A percentile compares a stretch with the other conserved stretches of the same genome.
These are phyloP conservation scores for Panthera leo DNA, from an alignment of 2,113 vertebrate genomes.

Conservation along the genomic window DNA sequence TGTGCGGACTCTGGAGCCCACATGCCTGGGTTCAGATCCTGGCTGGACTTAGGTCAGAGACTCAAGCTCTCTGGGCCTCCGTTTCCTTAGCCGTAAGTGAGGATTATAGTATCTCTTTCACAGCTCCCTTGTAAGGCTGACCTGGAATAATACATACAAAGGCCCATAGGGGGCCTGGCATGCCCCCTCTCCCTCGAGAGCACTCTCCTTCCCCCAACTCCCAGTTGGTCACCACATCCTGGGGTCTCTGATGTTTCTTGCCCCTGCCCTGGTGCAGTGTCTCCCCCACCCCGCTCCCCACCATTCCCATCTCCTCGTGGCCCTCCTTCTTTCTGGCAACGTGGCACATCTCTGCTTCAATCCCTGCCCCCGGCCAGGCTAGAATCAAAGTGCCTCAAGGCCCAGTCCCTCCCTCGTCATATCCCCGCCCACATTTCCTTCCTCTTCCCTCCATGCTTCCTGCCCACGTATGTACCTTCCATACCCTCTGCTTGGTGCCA, in stretches of 20 bases:
- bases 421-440: constrained; percentile 40
- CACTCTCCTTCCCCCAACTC: neutral
- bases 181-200: neutral
- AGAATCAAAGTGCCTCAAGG: neutral
- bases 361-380: neutral
- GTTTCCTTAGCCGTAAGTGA: neutral
- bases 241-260: neutral
- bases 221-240: neutral
- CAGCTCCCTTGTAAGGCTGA: neutral
- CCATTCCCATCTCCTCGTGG: neutral
- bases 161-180: neutral
- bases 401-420: neutral
- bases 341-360: neutral
- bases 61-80: neutral
- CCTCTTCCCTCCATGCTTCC: constrained; percentile 62
- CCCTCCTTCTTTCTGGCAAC: neutral
- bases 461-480: neutral
- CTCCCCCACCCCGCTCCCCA: neutral
- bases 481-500: neutral
- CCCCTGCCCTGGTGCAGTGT: neutral
- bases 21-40: neutral
- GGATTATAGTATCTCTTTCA: neutral
- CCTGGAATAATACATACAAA: neutral
- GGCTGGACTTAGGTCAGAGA: neutral
- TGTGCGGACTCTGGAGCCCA: neutral